Conservation (phyloP, 1,140 invertebrate species). For the Gerris buenoi region DNA sequence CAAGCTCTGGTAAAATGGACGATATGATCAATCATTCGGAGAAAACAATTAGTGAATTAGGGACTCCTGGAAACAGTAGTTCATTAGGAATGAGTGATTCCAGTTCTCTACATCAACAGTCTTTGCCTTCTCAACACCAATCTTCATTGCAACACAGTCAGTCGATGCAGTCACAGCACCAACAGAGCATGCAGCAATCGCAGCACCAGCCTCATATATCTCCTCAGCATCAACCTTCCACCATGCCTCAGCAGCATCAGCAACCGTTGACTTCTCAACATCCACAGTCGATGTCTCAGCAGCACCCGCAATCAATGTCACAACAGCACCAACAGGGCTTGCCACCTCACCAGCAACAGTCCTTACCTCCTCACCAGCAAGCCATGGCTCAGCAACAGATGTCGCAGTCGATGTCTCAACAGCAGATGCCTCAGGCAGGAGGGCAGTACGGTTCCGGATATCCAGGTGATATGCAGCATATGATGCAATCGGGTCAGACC, state of each 20-base stretch:
- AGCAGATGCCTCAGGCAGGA: not conserved
- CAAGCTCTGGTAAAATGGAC: constrained; percentile 23
- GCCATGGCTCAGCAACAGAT: not conserved
- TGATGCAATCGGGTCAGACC: not conserved
- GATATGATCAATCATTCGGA: constrained; percentile 16
- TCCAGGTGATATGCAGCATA: not conserved
- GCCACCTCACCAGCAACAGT: constrained; percentile 29
- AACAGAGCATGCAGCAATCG: constrained; percentile 21
- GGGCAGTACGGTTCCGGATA: not conserved
- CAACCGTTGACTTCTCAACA: constrained; percentile 7
- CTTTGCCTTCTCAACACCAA: constrained; percentile 21
- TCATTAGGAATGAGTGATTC: not conserved
- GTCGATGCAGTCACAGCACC: constrained; percentile 17
- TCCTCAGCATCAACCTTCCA: constrained; percentile 4
- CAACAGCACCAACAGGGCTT: constrained; percentile 20
- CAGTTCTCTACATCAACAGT: not conserved
- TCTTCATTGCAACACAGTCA: too few species aligned
- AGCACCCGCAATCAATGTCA: constrained; percentile 15
- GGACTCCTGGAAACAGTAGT: not conserved
- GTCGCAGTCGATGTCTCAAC: not conserved
- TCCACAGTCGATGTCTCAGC: constrained; percentile 16
- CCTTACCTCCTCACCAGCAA: constrained; percentile 26
- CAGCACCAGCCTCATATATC: constrained; percentile 22
- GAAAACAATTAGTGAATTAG: not conserved
- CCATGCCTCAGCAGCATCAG: not conserved